phyloP scores from a whole-genome alignment of 2,888 invertebrate species.

The Campoletis raptor region DNA sequence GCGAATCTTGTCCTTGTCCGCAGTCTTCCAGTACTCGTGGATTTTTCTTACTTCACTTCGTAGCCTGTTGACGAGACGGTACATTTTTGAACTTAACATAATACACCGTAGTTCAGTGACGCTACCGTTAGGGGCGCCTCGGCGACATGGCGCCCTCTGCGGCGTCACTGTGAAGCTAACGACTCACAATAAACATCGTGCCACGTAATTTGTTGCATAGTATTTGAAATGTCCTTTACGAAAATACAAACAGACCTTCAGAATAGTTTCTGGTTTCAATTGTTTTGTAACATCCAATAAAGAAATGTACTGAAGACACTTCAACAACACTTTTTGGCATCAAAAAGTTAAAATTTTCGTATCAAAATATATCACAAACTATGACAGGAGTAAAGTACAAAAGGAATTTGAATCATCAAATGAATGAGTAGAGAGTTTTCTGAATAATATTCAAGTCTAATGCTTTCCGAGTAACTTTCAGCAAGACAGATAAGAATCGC shows the following conservation, averaged over 20 bases:
- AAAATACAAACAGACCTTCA: slow-evolving; percentile 17
- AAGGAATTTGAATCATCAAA: not conserved
- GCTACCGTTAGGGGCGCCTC: not conserved
- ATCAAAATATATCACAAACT: not conserved
- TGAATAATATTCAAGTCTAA: slow-evolving; percentile 8
- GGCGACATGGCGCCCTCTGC: not conserved
- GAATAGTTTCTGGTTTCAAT: slow-evolving; percentile 25
- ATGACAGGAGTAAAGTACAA: not conserved
- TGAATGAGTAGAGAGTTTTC: not conserved
- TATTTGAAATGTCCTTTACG: not conserved
- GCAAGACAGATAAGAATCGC: slow-evolving; percentile 46
- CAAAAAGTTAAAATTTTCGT: not conserved
- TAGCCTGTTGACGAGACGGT: not conserved
- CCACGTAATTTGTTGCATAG: slow-evolving; percentile 29
- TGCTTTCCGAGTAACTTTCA: slow-evolving; percentile 11
- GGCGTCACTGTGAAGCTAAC: not conserved
- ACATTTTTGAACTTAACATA: not conserved
- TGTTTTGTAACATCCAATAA: not conserved
- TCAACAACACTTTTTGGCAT: not conserved
- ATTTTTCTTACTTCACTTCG: not conserved
- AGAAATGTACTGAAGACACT: not conserved
- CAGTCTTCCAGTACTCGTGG: not conserved
- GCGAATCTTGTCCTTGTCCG: not conserved
- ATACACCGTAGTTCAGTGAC: not conserved
- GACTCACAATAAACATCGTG: slow-evolving; percentile 1